Base-by-base conservation (phyloP, 2,888 invertebrate genomes). In the Cotesia congregata region DNA sequence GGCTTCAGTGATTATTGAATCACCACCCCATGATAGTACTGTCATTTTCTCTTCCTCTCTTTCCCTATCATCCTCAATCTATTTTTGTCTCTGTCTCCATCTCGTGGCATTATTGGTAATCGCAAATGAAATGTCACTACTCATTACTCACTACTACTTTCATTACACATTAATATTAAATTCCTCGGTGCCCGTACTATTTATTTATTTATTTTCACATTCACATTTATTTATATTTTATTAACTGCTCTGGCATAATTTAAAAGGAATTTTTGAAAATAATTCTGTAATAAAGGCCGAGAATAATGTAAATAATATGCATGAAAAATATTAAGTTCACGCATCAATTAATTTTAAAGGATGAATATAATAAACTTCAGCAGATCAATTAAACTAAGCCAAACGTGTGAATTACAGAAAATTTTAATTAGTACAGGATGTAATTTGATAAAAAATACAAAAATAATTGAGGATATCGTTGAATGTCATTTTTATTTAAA, bases 1-100 rank as follows among this genome's bases (percentile, higher is more conserved):
- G 38, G 70, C 73, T 64, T 74, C 78, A 74, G 75, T 77, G 80
- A 80, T 79, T 80, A 81, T 81, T 78, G 76, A 77, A 80, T 80
- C 78, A 81, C 79, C 79, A 80, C 78, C 80, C 79, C 78, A 80
- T 79, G 77, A 79, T 72, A 12, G 20, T 72, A 15, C 39, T 9
- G 64, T 17, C 65, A 50, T 12, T 50, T 12, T 12, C 50, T 50
- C 7, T 50, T 12, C 12, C 12, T 50, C 50, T 50, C 41, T 50
- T 9, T 50, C 6, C 9, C 50, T 50, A 7, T 50, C 50, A 12
- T 12, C 12, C 50, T 50, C 50, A 12, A 4, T 50, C 50, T 50
- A 12, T 50, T 12, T 50, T 12, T 3, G 4, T 12, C 50, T 50
- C 50, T 50, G 50, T 50, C 50, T 50, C 50, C 2, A 50, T 12